Percentiles rank a stretch among this genome's conserved stretches.
These are phyloP conservation scores for Caenorhabditis afra DNA, from an alignment of 2,888 invertebrate genomes.

Conservation along the genomic window DNA sequence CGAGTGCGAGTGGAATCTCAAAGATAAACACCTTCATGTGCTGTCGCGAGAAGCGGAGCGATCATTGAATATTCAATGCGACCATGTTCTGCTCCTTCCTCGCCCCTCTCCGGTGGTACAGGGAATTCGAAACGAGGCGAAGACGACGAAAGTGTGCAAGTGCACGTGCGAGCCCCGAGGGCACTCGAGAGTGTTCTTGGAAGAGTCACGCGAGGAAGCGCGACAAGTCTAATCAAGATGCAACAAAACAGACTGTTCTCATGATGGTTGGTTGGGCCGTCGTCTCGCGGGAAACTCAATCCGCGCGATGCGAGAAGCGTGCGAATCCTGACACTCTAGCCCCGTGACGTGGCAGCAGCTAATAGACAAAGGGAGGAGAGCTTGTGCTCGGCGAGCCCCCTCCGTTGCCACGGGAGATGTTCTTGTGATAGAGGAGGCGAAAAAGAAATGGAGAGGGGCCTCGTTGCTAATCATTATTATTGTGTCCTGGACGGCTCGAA, in stretches of 20 bases:
- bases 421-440: slow-evolving; percentile 19
- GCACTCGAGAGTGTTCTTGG: slow-evolving; percentile 30
- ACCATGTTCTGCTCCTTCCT: slow-evolving; percentile 34
- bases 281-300: slow-evolving; percentile 18
- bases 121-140: not conserved
- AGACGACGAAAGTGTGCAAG: not conserved
- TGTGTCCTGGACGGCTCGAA: not conserved
- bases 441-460: not conserved
- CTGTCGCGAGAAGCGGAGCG: slow-evolving; percentile 16
- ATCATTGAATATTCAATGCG: slow-evolving; percentile 52
- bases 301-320: slow-evolving; percentile 38
- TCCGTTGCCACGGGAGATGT: slow-evolving; percentile 42
- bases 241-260: slow-evolving; percentile 5
- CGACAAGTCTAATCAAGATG: no score
- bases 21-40: slow-evolving; percentile 29
- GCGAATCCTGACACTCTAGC: slow-evolving; percentile 49
- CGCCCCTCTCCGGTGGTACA: not conserved
- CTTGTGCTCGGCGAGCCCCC: not conserved
- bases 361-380: slow-evolving; percentile 1
- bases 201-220: slow-evolving; percentile 13
- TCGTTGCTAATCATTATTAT: slow-evolving; percentile 4
- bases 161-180: slow-evolving; percentile 43
- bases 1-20: slow-evolving; percentile 32
- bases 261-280: slow-evolving; percentile 35
- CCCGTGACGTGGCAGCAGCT: slow-evolving; percentile 33